A percentile compares a stretch with the other conserved stretches of the same genome.
These are phyloP conservation scores for Poeciliopsis prolifica DNA, from an alignment of 2,113 vertebrate genomes.

Conservation along the genomic window DNA sequence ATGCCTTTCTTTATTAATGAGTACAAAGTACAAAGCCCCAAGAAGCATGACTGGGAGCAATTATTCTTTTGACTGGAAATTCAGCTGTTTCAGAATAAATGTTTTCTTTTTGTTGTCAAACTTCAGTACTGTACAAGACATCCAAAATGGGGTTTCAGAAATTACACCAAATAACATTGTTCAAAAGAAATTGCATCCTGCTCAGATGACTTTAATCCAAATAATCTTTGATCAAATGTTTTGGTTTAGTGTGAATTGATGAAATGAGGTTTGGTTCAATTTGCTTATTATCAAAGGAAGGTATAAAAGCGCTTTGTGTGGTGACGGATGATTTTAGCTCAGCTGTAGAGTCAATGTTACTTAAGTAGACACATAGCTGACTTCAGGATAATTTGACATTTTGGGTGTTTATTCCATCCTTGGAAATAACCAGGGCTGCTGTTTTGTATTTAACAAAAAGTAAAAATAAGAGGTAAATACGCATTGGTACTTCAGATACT, in stretches of 20 bases:
- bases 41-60: conserved; percentile 36
- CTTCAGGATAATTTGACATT: background rate
- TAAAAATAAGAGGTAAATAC: background rate
- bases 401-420: background rate
- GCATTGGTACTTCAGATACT: background rate
- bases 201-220: conserved; percentile 1
- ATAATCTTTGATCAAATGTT: conserved; percentile 9
- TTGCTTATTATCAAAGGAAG: background rate
- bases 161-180: background rate
- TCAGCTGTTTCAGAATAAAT: conserved; percentile 16
- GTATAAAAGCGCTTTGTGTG: background rate
- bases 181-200: background rate
- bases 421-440: background rate
- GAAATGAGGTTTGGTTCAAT: no score
- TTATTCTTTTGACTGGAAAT: conserved; percentile 26
- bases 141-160: background rate
- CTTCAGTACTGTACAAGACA: background rate
- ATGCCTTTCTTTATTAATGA: conserved; percentile 39
- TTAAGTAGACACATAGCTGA: background rate
- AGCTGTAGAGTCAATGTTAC: background rate
- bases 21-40: conserved; percentile 20
- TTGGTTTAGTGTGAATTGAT: conserved; percentile 1
- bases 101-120: conserved; percentile 11
- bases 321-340: background rate
- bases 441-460: background rate